Percentiles rank a stretch among this genome's conserved stretches.
phyloP scores from a whole-genome alignment of 2,797 vertebrate species.

The Melanotaenia maccullochi region DNA sequence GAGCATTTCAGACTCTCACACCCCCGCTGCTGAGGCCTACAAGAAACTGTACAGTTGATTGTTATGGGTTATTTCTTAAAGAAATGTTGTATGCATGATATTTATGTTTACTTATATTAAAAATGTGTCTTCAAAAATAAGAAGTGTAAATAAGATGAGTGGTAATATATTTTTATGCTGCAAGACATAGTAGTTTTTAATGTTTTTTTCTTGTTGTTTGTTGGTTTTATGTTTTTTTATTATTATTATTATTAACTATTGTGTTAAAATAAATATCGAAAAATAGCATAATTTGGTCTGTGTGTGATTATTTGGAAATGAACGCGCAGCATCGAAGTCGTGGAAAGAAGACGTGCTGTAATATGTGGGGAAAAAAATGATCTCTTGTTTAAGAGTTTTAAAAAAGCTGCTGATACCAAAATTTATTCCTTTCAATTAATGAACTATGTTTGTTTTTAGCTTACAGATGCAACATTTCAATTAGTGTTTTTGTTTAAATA shows the following conservation, averaged over 20 bases:
- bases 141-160: conserved; percentile 77
- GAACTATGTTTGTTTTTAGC: not conserved
- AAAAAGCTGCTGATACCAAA: no score
- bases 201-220: conserved; percentile 22
- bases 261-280: conserved; percentile 58
- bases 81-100: conserved; percentile 77
- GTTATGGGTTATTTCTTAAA: conserved; percentile 69
- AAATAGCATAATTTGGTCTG: conserved; percentile 2
- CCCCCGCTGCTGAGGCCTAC: conserved; percentile 65
- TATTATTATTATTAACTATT: conserved; percentile 15
- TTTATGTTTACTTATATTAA: conserved; percentile 69
- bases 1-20: conserved; percentile 69
- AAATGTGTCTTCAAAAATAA: conserved; percentile 38
- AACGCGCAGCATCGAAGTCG: not conserved
- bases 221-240: conserved; percentile 5
- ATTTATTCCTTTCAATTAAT: no score
- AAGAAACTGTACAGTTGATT: conserved; percentile 9
- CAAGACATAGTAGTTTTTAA: not conserved
- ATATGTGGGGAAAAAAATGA: no score
- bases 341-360: no score
- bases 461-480: not conserved
- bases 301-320: not conserved
- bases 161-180: conserved; percentile 78
- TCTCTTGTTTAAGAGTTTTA: no score
- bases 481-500: not conserved